These are phyloP conservation scores for Emmelina monodactyla DNA, from an alignment of 2,888 invertebrate genomes.

Conservation along the genomic window DNA sequence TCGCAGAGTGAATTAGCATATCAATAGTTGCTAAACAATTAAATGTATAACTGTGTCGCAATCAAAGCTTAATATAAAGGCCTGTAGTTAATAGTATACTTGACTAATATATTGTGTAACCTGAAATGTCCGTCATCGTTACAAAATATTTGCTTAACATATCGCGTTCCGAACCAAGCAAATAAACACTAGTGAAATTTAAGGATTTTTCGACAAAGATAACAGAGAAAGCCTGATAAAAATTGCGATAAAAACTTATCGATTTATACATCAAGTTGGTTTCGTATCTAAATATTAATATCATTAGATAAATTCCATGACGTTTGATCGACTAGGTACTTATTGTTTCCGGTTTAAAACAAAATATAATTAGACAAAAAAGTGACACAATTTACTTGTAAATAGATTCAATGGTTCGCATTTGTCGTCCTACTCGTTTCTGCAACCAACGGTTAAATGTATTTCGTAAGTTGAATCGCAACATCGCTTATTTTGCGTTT, in stretches of 20 bases:
- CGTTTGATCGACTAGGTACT: too few species aligned
- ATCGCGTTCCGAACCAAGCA: constrained; percentile 31
- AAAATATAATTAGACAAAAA: neutral
- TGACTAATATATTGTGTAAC: constrained; percentile 25
- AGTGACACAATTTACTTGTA: constrained; percentile 17
- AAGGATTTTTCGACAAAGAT: constrained; percentile 38
- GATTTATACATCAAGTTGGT: too few species aligned
- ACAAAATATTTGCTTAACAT: constrained; percentile 48
- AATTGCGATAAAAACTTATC: constrained; percentile 22
- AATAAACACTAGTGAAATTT: constrained; percentile 51
- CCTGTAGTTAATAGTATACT: constrained; percentile 14
- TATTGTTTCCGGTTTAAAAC: constrained; percentile 8
- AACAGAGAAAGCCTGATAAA: constrained; percentile 44
- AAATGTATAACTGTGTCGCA: constrained; percentile 29
- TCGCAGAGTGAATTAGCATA: too few species aligned
- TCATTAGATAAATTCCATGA: too few species aligned
- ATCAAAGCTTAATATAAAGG: constrained; percentile 23
- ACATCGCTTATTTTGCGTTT: constrained; percentile 61
- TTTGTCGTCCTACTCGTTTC: constrained; percentile 60
- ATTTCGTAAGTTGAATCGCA: constrained; percentile 61
- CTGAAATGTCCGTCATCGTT: constrained; percentile 29
- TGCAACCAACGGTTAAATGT: constrained; percentile 52
- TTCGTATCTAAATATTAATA: too few species aligned
- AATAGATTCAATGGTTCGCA: constrained; percentile 38
- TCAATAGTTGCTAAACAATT: constrained; percentile 29